Conservation (phyloP, 2,888 invertebrate genomes). For the Pristionchus arcanus region DNA sequence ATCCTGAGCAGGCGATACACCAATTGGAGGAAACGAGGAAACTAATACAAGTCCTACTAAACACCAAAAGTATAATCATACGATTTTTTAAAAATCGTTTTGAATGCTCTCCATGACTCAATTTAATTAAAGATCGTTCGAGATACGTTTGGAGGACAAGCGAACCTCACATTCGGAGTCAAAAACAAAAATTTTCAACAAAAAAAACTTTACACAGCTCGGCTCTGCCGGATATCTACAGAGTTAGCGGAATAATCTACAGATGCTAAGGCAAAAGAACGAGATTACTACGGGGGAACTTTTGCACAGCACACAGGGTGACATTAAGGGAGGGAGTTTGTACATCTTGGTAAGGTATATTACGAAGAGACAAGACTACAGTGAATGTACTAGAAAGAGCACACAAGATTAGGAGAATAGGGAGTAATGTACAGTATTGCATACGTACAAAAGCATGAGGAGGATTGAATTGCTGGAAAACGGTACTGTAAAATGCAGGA, state of each 20-base stretch:
- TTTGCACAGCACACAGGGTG: conserved; percentile 8
- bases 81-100: not conserved
- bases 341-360: conserved; percentile 24
- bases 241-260: conserved; percentile 8
- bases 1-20: not conserved
- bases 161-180: not conserved
- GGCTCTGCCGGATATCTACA: conserved; percentile 53
- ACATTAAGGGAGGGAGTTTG: conserved; percentile 2
- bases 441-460: conserved; percentile 20
- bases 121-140: not conserved
- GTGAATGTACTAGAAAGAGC: not conserved
- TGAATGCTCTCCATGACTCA: not conserved
- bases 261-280: conserved; percentile 14
- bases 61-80: not conserved
- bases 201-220: conserved; percentile 52
- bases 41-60: no score
- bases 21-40: no score
- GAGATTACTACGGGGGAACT: conserved; percentile 21
- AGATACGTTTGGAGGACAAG: conserved; percentile 9
- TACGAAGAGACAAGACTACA: not conserved
- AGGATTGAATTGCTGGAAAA: not conserved
- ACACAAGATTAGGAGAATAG: not conserved
- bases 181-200: not conserved
- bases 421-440: conserved; percentile 34
- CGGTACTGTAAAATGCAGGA: not conserved